phyloP scores from a whole-genome alignment of 2,113 vertebrate species.

The Piprites chloris region DNA sequence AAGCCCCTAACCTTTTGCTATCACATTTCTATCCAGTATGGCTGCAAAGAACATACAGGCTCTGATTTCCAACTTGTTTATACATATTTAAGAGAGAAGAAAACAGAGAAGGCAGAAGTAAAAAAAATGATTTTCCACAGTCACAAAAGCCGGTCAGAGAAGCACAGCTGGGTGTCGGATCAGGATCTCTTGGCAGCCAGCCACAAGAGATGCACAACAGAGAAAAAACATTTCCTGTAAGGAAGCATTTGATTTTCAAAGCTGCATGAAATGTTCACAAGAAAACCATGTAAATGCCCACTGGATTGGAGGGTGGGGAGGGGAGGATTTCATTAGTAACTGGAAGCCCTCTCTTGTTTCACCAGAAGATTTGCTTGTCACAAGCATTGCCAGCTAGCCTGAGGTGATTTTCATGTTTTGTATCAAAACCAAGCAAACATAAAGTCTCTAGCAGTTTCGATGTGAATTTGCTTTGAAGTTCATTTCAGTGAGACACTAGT shows the following conservation, averaged over 20 bases:
- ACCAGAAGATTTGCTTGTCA: slow-evolving; percentile 21
- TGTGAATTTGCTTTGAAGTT: slow-evolving; percentile 19
- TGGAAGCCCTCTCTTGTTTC: slow-evolving; percentile 26
- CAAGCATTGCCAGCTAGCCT: slow-evolving; percentile 36
- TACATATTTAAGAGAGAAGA: not conserved
- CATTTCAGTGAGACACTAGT: not conserved
- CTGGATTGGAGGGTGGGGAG: not conserved
- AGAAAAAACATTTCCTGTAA: slow-evolving; percentile 49
- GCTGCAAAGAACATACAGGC: not conserved
- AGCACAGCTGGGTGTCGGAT: slow-evolving; percentile 36
- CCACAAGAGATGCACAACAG: slow-evolving; percentile 31
- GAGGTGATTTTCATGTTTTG: slow-evolving; percentile 31
- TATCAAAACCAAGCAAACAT: slow-evolving; percentile 45
- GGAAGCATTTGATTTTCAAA: slow-evolving; percentile 60
- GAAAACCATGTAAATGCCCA: slow-evolving; percentile 52
- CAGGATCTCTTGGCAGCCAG: slow-evolving; percentile 17
- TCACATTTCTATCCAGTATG: not conserved
- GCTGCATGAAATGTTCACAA: slow-evolving; percentile 32
- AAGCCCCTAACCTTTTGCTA: not conserved
- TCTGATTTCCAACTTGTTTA: not conserved
- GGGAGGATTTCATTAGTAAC: slow-evolving; percentile 16
- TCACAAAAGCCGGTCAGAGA: not conserved
- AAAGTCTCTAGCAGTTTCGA: slow-evolving; percentile 13
- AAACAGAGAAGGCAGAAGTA: not conserved
- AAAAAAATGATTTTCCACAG: not conserved